Base-by-base conservation (phyloP, 1,140 invertebrate genomes). In the Drosophila eugracilis region DNA sequence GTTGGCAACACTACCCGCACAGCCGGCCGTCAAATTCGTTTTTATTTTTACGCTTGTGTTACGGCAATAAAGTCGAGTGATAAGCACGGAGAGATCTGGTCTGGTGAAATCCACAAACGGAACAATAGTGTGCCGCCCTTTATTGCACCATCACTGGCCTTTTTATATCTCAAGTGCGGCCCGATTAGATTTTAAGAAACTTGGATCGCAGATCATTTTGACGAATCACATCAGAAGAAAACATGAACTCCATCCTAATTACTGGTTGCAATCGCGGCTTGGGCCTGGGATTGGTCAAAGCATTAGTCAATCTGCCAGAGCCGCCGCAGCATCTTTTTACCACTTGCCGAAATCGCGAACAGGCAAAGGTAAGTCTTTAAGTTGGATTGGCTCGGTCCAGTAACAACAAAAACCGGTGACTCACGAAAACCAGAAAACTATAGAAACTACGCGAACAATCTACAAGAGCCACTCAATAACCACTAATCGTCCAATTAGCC, bases 231-330 rank as follows among this genome's bases (percentile, higher is more conserved):
- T 24, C n/a, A 4, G 1, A 44, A 15, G 30, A 28, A 26, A 41
- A 66, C 53, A 81, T 96, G 95, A 95, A 94, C 70, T 95, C 95
- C 30, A 94, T 97, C 71, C 92, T 98, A 63, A 95, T 98, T 59
- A 98, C 97, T 6, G 97, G 97, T 17, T 95, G 95, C 48, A 98
- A 97, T 90, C 94, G 97, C 34, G 97, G 97, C 1, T 91, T 98
- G 41, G 97, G 97, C 14, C 92, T 98, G 28, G 97, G 97, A 42
- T 92, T 98, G 52, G 94, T 97, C 1, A 96, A 95, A 92, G 93
- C 77, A 3, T 78, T 96, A 21, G 59, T 92, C 4, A 75, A 91
- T 36, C 78, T 92, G 2, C 74, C 92, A 22, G 93, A 93, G 63
- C 92, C 93, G 15, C 94, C 95, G 28, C 91, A 94, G 85, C 85